Conservation (phyloP, 2,113 vertebrate genomes). For the Catagonus wagneri region DNA sequence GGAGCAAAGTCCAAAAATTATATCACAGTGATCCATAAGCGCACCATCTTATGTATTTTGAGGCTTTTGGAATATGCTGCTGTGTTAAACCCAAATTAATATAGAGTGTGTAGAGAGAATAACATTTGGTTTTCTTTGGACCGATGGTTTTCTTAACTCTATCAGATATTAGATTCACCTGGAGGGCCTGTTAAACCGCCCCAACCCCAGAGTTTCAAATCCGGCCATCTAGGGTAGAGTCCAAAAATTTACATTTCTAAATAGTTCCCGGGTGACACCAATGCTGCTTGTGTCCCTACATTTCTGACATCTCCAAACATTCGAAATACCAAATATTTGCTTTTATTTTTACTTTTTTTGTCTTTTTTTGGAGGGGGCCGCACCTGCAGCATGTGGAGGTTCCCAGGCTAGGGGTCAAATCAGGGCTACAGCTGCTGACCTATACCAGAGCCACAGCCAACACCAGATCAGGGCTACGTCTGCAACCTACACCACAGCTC, state of each 20-base stretch:
- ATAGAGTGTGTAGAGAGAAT: neutral
- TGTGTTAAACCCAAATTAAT: neutral
- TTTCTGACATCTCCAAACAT: neutral
- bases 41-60: neutral
- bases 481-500: too few relatives aligned
- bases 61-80: rapidly evolving
- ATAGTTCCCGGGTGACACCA: neutral
- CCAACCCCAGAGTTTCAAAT: neutral
- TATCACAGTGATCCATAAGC: neutral
- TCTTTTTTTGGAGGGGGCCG: too few relatives aligned
- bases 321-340: neutral
- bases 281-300: neutral
- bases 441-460: too few relatives aligned
- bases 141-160: neutral
- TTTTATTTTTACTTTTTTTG: neutral
- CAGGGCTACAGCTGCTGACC: too few relatives aligned
- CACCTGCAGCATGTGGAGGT: too few relatives aligned
- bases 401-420: too few relatives aligned
- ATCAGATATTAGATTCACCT: neutral
- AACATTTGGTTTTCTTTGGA: neutral
- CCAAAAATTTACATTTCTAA: neutral
- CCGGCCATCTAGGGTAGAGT: too few relatives aligned
- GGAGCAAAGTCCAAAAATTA: neutral
- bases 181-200: neutral
- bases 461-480: too few relatives aligned